Evolutionary conservation across 1,140 invertebrate species (phyloP).

Genomic region (Eulimnadia texana): DNA sequence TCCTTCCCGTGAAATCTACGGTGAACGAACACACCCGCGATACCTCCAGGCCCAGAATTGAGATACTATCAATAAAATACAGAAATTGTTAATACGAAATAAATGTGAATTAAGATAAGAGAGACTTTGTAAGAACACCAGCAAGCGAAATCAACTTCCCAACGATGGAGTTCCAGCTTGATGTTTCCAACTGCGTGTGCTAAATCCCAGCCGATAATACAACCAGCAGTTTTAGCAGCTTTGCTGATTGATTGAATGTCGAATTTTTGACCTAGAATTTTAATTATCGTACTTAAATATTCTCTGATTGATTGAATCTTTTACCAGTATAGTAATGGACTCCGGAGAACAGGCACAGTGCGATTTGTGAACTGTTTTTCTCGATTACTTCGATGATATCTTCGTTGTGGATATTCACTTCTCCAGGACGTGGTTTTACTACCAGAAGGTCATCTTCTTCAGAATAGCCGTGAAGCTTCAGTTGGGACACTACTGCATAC

Average conservation of each 20-base stretch:
- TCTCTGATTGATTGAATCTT: no score
- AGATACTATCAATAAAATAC: constrained; percentile 38
- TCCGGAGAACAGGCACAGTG: constrained; percentile 39
- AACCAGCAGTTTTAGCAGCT: constrained; percentile 37
- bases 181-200: constrained; percentile 50
- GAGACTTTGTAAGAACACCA: constrained; percentile 49
- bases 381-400: constrained; percentile 40
- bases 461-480: constrained; percentile 36
- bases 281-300: no score
- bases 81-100: no score
- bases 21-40: constrained; percentile 39
- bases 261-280: constrained; percentile 41
- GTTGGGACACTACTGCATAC: constrained; percentile 44
- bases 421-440: constrained; percentile 37
- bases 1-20: constrained; percentile 24
- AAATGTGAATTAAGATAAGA: no score
- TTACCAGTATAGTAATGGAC: constrained; percentile 46
- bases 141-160: constrained; percentile 47
- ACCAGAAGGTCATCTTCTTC: constrained; percentile 33
- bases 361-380: constrained; percentile 37
- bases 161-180: constrained; percentile 39
- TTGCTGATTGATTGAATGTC: constrained; percentile 39
- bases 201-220: constrained; percentile 45
- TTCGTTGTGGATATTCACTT: constrained; percentile 33
- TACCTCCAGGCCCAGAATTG: constrained; percentile 39